phyloP scores from a whole-genome alignment of 2,888 invertebrate species.

The Andrena bucephala region DNA sequence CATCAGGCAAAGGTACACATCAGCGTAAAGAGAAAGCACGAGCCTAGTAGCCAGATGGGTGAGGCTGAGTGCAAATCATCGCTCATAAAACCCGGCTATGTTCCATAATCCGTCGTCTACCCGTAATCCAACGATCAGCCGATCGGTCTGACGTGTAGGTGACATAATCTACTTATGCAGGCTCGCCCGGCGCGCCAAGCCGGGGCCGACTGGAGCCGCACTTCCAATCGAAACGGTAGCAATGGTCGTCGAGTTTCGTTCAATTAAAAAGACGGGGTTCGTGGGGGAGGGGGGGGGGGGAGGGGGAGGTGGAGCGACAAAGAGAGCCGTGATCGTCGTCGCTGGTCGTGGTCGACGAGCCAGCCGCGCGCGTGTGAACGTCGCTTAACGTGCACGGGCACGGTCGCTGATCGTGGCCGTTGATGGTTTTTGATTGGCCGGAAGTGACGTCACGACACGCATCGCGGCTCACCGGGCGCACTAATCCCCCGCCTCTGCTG shows the following conservation, averaged over 20 bases:
- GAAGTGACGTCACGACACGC: constrained; percentile 83
- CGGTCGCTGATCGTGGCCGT: constrained; percentile 68
- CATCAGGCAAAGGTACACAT: background rate
- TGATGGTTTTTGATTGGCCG: constrained; percentile 84
- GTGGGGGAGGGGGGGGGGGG: too few relatives aligned
- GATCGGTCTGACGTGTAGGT: background rate
- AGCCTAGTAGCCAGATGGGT: background rate
- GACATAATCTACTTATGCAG: constrained; percentile 30
- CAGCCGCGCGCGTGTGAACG: constrained; percentile 60
- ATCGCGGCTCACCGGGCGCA: constrained; percentile 74
- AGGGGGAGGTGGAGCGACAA: too few relatives aligned
- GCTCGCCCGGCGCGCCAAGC: background rate
- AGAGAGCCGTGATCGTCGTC: background rate
- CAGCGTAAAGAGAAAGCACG: constrained; percentile 7
- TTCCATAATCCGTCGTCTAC: background rate
- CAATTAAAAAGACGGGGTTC: constrained; percentile 69
- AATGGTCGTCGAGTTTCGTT: constrained; percentile 71
- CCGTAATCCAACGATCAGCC: constrained; percentile 1
- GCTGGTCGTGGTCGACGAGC: background rate
- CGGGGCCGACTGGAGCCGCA: background rate
- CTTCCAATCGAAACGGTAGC: background rate
- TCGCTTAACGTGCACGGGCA: constrained; percentile 56
- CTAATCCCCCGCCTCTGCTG: constrained; percentile 67
- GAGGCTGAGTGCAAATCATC: background rate
- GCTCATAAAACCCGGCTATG: constrained; percentile 1